A percentile compares a stretch with the other conserved stretches of the same genome.
phyloP scores from a whole-genome alignment of 2,113 vertebrate genomes.

The Seriola dumerili region DNA sequence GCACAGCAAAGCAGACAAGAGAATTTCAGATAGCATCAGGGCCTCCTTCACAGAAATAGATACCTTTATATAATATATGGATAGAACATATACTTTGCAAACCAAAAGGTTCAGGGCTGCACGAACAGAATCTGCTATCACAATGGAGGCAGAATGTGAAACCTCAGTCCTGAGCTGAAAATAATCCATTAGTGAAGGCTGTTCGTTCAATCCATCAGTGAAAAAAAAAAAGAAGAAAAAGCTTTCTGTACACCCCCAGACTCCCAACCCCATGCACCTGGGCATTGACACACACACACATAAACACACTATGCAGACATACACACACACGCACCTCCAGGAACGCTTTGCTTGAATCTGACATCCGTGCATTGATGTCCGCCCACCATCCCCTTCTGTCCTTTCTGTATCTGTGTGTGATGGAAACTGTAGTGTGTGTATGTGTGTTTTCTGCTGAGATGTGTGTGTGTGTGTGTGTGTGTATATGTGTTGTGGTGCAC shows the following conservation, averaged over 20 bases:
- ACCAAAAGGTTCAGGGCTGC: conserved; percentile 24
- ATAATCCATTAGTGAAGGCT: conserved; percentile 76
- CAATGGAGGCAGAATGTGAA: conserved; percentile 55
- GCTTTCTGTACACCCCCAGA: conserved; percentile 71
- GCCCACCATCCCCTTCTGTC: conserved; percentile 76
- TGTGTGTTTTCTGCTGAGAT: not conserved
- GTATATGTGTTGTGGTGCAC: not conserved
- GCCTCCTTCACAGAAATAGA: conserved; percentile 8
- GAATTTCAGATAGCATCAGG: not conserved
- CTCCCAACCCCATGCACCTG: conserved; percentile 69
- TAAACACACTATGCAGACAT: conserved; percentile 26
- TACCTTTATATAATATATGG: conserved; percentile 29
- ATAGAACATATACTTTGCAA: conserved; percentile 24
- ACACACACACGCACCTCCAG: conserved; percentile 52
- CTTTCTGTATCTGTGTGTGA: conserved; percentile 45
- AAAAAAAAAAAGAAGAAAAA: conserved; percentile 27
- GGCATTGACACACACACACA: conserved; percentile 50
- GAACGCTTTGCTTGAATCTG: conserved; percentile 62
- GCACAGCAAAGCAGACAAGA: conserved; percentile 1
- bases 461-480: conserved; percentile 24
- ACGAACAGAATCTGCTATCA: conserved; percentile 20
- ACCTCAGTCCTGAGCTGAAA: conserved; percentile 65
- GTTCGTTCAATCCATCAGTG: conserved; percentile 66
- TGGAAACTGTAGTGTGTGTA: conserved; percentile 28
- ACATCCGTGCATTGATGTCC: conserved; percentile 76